These are phyloP conservation scores for Hydrotaea cyrtoneurina DNA, from an alignment of 2,888 invertebrate genomes.

Conservation along the genomic window DNA sequence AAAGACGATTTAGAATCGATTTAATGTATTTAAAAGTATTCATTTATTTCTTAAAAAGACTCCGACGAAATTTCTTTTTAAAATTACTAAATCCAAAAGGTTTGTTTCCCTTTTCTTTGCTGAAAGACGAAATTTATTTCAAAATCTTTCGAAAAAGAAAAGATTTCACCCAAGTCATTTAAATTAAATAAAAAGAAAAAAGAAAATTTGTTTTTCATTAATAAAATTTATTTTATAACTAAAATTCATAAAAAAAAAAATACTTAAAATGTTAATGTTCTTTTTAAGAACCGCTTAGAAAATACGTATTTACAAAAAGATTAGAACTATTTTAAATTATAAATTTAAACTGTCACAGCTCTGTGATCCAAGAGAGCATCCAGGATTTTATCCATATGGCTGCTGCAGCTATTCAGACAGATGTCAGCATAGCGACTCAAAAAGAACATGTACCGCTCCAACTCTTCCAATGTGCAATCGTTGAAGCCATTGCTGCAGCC, in stretches of 20 bases:
- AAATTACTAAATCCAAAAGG: too few species aligned
- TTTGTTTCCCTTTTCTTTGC: too few species aligned
- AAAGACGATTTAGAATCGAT: too few species aligned
- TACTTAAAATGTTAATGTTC: slow-evolving; percentile 6
- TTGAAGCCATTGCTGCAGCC: slow-evolving; percentile 73
- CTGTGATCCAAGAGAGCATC: slow-evolving; percentile 72
- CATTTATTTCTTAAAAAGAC: too few species aligned
- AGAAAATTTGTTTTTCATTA: neutral
- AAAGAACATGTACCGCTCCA: slow-evolving; percentile 76
- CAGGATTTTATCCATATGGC: slow-evolving; percentile 75
- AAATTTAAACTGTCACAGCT: slow-evolving; percentile 1
- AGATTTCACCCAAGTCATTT: neutral
- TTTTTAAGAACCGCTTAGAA: too few species aligned
- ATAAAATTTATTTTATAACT: neutral
- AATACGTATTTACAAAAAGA: neutral
- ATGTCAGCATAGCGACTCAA: slow-evolving; percentile 75
- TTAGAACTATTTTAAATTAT: slow-evolving; percentile 13
- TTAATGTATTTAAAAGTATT: too few species aligned
- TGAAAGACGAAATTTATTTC: too few species aligned
- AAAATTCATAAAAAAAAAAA: neutral
- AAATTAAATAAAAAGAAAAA: neutral
- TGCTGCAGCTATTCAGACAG: slow-evolving; percentile 75
- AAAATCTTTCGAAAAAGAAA: neutral
- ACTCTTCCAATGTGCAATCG: slow-evolving; percentile 72
- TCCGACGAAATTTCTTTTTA: too few species aligned